These are phyloP conservation scores for Erebia aethiops DNA, from an alignment of 2,888 invertebrate genomes.

Conservation along the genomic window DNA sequence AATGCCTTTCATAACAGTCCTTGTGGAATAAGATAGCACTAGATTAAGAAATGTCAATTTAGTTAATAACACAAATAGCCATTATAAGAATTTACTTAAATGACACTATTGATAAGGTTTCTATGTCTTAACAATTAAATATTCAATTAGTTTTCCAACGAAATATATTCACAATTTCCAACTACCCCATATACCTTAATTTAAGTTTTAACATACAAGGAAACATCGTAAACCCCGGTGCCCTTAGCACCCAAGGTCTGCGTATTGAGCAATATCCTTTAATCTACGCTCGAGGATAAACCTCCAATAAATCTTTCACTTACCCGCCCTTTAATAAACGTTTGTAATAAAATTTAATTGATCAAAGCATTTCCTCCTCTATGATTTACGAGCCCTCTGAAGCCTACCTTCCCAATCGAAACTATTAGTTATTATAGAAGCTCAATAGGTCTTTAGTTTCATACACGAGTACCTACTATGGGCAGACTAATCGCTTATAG, in stretches of 20 bases:
- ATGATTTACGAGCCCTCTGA: conserved; percentile 56
- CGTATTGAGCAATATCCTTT: conserved; percentile 69
- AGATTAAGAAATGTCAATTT: no score
- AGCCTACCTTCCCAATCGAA: conserved; percentile 39
- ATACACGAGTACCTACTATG: not conserved
- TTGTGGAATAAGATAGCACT: no score
- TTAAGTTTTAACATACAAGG: conserved; percentile 40
- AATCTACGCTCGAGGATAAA: conserved; percentile 79
- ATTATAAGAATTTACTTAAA: no score
- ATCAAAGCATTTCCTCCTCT: conserved; percentile 70
- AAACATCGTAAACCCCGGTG: conserved; percentile 37
- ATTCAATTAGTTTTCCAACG: no score
- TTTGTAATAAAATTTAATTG: conserved; percentile 79
- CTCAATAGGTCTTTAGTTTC: conserved; percentile 1
- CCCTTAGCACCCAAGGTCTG: conserved; percentile 51
- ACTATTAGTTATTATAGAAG: conserved; percentile 25
- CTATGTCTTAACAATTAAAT: no score
- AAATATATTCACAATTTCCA: conserved; percentile 14
- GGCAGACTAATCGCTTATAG: no score
- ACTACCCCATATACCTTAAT: conserved; percentile 1
- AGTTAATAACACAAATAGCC: no score
- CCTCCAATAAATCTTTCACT: conserved; percentile 81
- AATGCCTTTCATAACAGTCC: no score
- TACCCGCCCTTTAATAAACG: conserved; percentile 76
- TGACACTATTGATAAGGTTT: no score